Conservation (phyloP, 37 sponge, comb jelly and placozoan species). For the Spongilla lacustris region DNA sequence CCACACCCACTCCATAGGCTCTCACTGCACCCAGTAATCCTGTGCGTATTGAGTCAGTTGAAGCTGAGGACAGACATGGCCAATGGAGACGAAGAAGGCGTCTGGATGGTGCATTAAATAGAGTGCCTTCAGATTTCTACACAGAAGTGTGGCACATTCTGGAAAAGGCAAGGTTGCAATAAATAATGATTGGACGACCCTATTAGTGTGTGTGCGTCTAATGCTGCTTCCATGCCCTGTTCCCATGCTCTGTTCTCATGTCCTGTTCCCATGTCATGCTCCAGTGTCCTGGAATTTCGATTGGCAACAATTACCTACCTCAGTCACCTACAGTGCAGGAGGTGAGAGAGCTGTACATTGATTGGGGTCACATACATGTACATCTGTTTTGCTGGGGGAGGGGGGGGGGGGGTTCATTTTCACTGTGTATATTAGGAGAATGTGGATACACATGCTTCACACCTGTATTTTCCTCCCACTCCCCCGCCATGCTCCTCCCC, state of each 20-base stretch:
- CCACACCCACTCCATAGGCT: neutral
- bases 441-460: no score
- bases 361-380: neutral
- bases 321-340: constrained; percentile 84
- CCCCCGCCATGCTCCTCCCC: neutral
- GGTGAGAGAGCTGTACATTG: constrained; percentile 51
- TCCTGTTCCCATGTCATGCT: neutral
- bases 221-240: no score
- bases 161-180: constrained; percentile 48
- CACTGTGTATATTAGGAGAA: no score
- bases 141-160: constrained; percentile 81
- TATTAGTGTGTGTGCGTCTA: no score
- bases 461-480: no score
- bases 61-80: constrained; percentile 35
- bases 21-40: neutral
- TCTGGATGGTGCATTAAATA: constrained; percentile 92
- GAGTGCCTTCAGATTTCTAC: constrained; percentile 89
- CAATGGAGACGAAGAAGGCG: constrained; percentile 85
- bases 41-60: neutral
- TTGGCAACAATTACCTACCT: constrained; percentile 64
- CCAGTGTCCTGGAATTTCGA: constrained; percentile 68
- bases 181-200: neutral
- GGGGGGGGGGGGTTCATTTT: no score
- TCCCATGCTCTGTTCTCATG: no score
- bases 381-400: no score